Base-by-base conservation (phyloP, 2,797 vertebrate species). In the Morelia viridis region DNA sequence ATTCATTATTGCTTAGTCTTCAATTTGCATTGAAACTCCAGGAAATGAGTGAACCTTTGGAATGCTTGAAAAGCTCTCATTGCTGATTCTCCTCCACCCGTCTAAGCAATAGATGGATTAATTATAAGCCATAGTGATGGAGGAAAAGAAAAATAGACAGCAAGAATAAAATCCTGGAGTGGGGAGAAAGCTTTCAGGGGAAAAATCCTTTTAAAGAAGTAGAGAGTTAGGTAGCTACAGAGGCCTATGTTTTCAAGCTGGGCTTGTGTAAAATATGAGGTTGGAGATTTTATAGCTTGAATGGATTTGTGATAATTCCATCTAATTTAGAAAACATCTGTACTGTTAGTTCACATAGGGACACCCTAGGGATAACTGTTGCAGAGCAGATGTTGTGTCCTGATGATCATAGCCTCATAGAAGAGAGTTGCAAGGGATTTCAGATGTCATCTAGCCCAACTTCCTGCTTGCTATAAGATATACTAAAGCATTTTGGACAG, bases 41-140 rank as follows among this genome's bases (percentile, higher is more conserved):
- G 89, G 85, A 93, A 62, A 80, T 91, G 87, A 22, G 84, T 87
- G 62, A 88, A 28, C 15, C 0, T 84, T 71, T 60, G 17, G 61
- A 92, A 0, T 53, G 57, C 85, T 53, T 83, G 91, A 56, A 89
- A 8, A 35, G 0, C 1, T 9, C 53, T 80, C 76, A 31, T n/a
- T 95, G 71, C 83, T 85, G 35, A 57, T 95, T 95, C 91, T 94
- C 91, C 62, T 93, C 93, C 93, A 92, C 68, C 91, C 93, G 53
- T 85, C 91, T 41, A 15, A 83, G 58, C 90, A 95, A n/a, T 85
- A 68, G 91, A 65, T 86, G 94, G 95, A 92, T 94, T 93, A 93
- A 93, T 92, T 95, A 26, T 91, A 93, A 88, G 46, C 50, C 11
- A 17, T 0, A 8, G 2, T n/a, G 46, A 26, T 5, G 60, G 56